These are phyloP conservation scores for Lepidostoma basale DNA, from an alignment of 1,140 invertebrate species.

Conservation along the genomic window DNA sequence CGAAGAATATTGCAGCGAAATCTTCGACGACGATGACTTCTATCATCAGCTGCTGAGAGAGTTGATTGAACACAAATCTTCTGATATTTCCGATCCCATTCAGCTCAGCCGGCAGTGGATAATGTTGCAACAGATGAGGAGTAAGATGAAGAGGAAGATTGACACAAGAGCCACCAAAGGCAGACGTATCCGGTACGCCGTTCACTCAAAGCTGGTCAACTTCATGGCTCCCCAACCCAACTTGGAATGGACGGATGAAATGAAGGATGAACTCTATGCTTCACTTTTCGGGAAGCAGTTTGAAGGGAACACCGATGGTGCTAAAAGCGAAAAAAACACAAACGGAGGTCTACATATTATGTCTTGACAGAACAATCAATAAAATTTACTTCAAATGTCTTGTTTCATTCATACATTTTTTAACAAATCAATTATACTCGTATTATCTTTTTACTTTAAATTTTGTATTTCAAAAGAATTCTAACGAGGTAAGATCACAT, in stretches of 20 bases:
- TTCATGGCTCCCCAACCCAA: slow-evolving; percentile 87
- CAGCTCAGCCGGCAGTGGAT: slow-evolving; percentile 85
- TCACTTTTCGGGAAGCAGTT: slow-evolving; percentile 81
- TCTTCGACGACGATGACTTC: slow-evolving; percentile 97
- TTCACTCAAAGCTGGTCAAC: slow-evolving; percentile 90
- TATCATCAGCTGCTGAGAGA: slow-evolving; percentile 92
- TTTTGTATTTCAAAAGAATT: too few relatives aligned
- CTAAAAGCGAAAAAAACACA: slow-evolving; percentile 10
- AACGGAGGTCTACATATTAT: neutral
- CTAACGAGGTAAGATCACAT: too few relatives aligned
- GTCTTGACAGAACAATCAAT: too few relatives aligned
- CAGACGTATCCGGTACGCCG: slow-evolving; percentile 85
- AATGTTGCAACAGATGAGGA: slow-evolving; percentile 87
- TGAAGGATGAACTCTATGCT: slow-evolving; percentile 79
- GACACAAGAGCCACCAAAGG: slow-evolving; percentile 94
- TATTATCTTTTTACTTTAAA: neutral
- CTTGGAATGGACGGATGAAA: slow-evolving; percentile 75
- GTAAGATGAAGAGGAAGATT: slow-evolving; percentile 88
- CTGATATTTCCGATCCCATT: slow-evolving; percentile 80
- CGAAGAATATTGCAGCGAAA: slow-evolving; percentile 79
- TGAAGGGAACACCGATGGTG: slow-evolving; percentile 49
- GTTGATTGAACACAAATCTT: slow-evolving; percentile 89
- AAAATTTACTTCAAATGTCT: neutral
- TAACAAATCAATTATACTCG: neutral
- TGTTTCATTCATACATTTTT: neutral